Evolutionary conservation across 2,797 vertebrate species (phyloP).

Genomic region (Jordanella pulchra): DNA sequence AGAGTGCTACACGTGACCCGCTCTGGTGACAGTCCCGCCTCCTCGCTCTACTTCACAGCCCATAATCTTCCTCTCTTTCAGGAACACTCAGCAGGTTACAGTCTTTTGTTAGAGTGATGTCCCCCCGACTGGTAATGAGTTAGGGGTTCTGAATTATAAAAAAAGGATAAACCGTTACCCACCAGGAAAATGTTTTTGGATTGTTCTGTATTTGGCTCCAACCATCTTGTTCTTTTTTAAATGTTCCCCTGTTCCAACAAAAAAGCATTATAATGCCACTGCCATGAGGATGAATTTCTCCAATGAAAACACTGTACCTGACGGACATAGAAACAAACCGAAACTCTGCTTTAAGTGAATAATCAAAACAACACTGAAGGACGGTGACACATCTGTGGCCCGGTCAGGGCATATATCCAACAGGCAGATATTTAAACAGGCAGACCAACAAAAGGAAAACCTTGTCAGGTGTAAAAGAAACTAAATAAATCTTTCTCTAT

Average conservation of each 20-base stretch:
- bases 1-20: constrained; percentile 50
- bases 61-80: constrained; percentile 38
- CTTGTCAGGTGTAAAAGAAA: no score
- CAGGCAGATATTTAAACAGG: no score
- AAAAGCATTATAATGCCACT: not conserved
- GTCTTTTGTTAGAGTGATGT: constrained; percentile 31
- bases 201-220: not conserved
- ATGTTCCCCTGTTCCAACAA: not conserved
- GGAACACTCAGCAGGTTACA: constrained; percentile 37
- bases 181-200: not conserved
- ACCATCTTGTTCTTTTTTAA: no score
- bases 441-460: no score
- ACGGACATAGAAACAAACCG: no score
- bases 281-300: no score
- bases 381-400: no score
- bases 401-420: no score
- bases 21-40: constrained; percentile 57
- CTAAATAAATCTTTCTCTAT: no score
- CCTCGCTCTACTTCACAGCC: constrained; percentile 49
- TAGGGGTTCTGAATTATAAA: not conserved
- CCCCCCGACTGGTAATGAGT: constrained; percentile 25
- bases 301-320: no score
- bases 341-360: no score
- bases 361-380: no score
- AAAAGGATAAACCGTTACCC: constrained; percentile 2